These are phyloP conservation scores for Virgularia gustaviana DNA, from an alignment of 92 coral and sea anemone species.

Conservation along the genomic window DNA sequence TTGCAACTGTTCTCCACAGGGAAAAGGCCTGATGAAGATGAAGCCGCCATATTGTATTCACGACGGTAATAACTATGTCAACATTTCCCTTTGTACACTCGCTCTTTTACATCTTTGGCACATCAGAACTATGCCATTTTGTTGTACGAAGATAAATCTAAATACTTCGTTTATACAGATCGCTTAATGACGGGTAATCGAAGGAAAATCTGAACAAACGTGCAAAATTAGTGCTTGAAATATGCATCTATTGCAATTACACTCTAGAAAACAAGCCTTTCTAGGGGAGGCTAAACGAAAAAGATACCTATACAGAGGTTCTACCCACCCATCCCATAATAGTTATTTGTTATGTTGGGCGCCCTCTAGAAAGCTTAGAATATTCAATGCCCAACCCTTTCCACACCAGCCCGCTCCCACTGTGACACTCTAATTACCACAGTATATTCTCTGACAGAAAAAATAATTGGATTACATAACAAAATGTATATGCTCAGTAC, in stretches of 20 bases:
- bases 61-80: background rate
- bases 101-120: background rate
- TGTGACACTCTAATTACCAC: no score
- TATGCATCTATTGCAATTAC: background rate
- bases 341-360: background rate
- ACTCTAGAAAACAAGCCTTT: background rate
- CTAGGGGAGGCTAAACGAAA: background rate
- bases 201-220: background rate
- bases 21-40: constrained; percentile 37
- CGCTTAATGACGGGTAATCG: background rate
- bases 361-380: background rate
- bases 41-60: constrained; percentile 9
- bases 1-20: constrained; percentile 40
- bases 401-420: no score
- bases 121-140: background rate
- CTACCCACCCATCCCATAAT: background rate
- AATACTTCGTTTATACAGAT: background rate
- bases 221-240: background rate
- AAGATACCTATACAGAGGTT: background rate
- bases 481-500: no score
- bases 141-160: background rate
- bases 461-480: no score
- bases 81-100: background rate
- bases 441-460: no score
- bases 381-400: no score